phyloP scores from a whole-genome alignment of 2,888 invertebrate genomes.

The Sarcophaga caerulescens region DNA sequence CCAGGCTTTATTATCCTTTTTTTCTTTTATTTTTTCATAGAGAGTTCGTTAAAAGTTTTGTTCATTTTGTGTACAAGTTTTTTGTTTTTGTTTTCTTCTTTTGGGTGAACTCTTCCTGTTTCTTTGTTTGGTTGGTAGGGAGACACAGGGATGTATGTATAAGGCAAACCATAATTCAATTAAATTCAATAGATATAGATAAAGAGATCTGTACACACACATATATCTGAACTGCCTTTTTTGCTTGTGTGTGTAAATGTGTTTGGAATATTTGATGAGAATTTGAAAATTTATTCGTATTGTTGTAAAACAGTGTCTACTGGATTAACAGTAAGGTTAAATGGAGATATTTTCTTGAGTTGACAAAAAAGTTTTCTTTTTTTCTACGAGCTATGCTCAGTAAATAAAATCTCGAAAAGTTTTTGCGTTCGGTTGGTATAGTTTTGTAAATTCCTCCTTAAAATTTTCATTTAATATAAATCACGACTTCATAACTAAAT shows the following conservation, averaged over 20 bases:
- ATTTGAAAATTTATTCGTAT: conserved; percentile 34
- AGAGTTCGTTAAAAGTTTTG: conserved; percentile 19
- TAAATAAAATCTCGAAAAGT: too few species aligned
- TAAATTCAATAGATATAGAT: conserved; percentile 76
- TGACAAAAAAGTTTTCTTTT: too few species aligned
- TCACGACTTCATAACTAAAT: too few species aligned
- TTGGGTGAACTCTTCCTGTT: not conserved
- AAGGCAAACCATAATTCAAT: conserved; percentile 78
- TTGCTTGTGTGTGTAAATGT: conserved; percentile 23
- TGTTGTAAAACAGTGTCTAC: not conserved
- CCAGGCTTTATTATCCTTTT: conserved; percentile 13
- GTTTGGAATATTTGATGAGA: conserved; percentile 61
- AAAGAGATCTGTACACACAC: conserved; percentile 69
- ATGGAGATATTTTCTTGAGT: too few species aligned
- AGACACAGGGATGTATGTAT: conserved; percentile 26
- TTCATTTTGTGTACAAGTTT: conserved; percentile 29
- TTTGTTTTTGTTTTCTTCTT: conserved; percentile 26
- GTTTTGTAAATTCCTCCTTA: too few species aligned
- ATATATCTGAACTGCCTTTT: too few species aligned
- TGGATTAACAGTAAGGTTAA: too few species aligned
- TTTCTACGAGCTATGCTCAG: too few species aligned
- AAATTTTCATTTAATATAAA: too few species aligned
- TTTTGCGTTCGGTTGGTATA: too few species aligned
- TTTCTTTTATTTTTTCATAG: conserved; percentile 5
- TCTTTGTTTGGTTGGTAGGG: conserved; percentile 15